Conservation (phyloP, 1,140 invertebrate genomes). For the Drosophila fuyamai region DNA sequence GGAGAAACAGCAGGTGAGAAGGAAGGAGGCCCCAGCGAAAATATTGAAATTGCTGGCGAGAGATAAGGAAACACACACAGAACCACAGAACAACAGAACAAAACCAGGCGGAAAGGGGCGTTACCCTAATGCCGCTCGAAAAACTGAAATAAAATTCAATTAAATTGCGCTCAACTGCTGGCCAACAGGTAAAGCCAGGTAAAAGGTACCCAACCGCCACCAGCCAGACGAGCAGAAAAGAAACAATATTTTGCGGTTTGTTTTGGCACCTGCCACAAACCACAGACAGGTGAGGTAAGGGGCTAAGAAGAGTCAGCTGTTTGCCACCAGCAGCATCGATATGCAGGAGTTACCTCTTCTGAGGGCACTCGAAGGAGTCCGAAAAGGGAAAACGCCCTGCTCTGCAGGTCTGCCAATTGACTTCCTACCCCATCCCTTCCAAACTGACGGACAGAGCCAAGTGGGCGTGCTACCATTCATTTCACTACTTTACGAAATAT, state of each 20-base stretch:
- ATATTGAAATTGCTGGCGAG: slow-evolving; percentile 67
- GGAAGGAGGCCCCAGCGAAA: slow-evolving; percentile 10
- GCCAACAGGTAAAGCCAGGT: slow-evolving; percentile 52
- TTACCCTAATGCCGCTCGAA: slow-evolving; percentile 72
- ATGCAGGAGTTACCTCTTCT: slow-evolving; percentile 7
- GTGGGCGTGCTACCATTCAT: slow-evolving; percentile 61
- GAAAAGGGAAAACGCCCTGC: slow-evolving; percentile 18
- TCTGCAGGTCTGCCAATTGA: slow-evolving; percentile 5
- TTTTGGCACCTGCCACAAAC: slow-evolving; percentile 78
- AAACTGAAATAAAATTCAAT: slow-evolving; percentile 80
- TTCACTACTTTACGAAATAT: slow-evolving; percentile 27
- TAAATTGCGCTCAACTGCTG: slow-evolving; percentile 70
- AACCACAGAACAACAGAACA: neutral
- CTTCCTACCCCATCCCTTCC: slow-evolving; percentile 5
- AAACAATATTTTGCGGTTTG: slow-evolving; percentile 57
- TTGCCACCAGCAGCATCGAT: slow-evolving; percentile 15
- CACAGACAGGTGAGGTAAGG: slow-evolving; percentile 24
- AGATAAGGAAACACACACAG: slow-evolving; percentile 50
- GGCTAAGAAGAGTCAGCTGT: slow-evolving; percentile 58
- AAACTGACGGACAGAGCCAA: neutral
- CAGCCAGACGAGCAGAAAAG: slow-evolving; percentile 25
- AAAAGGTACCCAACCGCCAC: slow-evolving; percentile 18
- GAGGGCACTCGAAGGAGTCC: neutral
- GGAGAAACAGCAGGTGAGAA: slow-evolving; percentile 30
- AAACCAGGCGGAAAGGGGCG: slow-evolving; percentile 53